phyloP scores from a whole-genome alignment of 2,888 invertebrate genomes.

The Troides aeacus region DNA sequence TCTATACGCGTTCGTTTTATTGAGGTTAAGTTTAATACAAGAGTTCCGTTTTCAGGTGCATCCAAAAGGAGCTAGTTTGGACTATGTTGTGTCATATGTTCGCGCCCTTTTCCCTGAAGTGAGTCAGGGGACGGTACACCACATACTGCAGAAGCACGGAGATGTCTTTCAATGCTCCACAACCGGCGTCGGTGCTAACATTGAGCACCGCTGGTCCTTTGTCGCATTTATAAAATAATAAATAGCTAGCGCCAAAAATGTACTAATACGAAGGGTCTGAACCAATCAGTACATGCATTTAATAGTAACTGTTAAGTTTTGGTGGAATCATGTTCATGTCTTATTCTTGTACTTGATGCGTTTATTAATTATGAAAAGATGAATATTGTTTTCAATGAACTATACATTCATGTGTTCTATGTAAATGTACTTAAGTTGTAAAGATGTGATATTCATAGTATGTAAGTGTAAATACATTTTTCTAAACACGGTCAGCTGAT shows the following conservation, averaged over 20 bases:
- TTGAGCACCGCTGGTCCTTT: conserved; percentile 93
- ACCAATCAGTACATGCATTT: background rate
- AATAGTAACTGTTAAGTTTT: no score
- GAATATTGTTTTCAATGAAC: background rate
- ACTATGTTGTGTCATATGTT: conserved; percentile 94
- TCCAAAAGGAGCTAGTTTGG: conserved; percentile 94
- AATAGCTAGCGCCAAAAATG: background rate
- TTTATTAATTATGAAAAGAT: background rate
- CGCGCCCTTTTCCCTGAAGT: conserved; percentile 87
- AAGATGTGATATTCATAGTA: background rate
- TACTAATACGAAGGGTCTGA: background rate
- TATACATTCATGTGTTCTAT: background rate
- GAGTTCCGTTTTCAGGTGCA: conserved; percentile 84
- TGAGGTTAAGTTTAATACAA: background rate
- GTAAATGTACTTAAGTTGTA: background rate
- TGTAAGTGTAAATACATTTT: background rate
- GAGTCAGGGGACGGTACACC: conserved; percentile 87
- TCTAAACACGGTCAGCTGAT: background rate
- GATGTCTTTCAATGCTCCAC: conserved; percentile 89
- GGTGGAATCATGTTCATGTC: no score
- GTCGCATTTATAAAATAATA: conserved; percentile 80
- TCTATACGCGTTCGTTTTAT: background rate
- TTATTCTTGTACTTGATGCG: background rate
- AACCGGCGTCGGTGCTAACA: conserved; percentile 90
- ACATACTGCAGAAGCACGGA: conserved; percentile 87